A percentile compares a stretch with the other conserved stretches of the same genome.
phyloP scores from a whole-genome alignment of 1,140 invertebrate genomes.

The Ooceraea biroi region DNA sequence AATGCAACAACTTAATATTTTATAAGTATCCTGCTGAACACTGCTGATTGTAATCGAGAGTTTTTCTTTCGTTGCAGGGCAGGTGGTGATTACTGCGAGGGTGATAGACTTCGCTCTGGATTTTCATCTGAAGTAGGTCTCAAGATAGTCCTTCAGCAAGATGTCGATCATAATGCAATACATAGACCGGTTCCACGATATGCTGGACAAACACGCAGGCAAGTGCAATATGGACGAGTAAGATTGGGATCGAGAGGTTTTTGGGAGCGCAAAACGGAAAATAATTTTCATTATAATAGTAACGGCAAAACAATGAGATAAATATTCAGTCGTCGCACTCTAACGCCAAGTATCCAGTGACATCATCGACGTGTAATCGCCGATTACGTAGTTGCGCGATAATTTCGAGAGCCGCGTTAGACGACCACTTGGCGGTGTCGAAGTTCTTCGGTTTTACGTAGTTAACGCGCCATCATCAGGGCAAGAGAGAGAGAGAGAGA shows the following conservation, averaged over 20 bases:
- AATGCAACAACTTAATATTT: no score
- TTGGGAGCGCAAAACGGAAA: neutral
- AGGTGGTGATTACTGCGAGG: neutral
- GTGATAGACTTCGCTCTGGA: neutral
- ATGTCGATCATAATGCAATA: constrained; percentile 89
- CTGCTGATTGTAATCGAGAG: neutral
- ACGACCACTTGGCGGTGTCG: neutral
- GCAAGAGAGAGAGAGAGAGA: neutral
- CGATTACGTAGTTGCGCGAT: constrained; percentile 39
- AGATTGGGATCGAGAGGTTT: no score
- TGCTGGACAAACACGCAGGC: constrained; percentile 89
- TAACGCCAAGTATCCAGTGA: neutral
- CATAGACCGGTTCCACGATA: constrained; percentile 88
- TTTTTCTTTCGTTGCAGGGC: neutral
- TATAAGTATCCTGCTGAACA: no score
- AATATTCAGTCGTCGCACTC: neutral
- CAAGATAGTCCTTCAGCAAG: constrained; percentile 63
- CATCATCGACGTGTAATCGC: constrained; percentile 40
- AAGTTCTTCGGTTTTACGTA: constrained; percentile 28
- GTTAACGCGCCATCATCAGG: neutral
- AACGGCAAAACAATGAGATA: no score
- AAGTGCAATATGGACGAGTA: constrained; percentile 25
- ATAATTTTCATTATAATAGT: neutral
- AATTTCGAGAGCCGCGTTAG: constrained; percentile 35
- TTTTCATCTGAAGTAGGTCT: neutral